Conservation (phyloP, 2,797 vertebrate species). For the Syndactyla subalaris region DNA sequence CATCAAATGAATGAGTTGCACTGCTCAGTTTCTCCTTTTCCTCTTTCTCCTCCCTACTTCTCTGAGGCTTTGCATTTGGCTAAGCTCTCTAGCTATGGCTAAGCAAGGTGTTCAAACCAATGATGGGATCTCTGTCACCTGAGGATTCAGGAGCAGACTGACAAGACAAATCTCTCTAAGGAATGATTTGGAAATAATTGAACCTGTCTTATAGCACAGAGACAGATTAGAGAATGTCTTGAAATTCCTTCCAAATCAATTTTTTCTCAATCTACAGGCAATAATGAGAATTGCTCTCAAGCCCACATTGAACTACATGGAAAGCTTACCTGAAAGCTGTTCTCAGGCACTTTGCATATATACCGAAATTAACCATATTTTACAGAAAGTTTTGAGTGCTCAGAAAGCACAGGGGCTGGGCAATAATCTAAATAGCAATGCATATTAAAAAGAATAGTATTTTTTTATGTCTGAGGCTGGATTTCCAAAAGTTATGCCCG, state of each 20-base stretch:
- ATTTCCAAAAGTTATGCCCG: neutral
- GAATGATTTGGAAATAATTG: constrained; percentile 19
- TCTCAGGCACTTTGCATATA: neutral
- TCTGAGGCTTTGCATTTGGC: neutral
- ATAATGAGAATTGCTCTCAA: constrained; percentile 10
- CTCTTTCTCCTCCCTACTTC: neutral
- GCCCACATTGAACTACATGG: neutral
- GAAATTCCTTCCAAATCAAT: constrained; percentile 12
- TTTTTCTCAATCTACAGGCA: constrained; percentile 9
- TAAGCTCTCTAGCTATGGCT: neutral
- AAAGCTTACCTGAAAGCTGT: neutral
- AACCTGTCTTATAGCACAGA: neutral
- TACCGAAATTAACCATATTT: neutral
- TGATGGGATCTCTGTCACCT: neutral
- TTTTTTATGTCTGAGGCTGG: neutral
- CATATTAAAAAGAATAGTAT: neutral
- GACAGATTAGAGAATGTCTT: neutral
- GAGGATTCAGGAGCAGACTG: neutral
- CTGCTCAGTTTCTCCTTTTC: neutral
- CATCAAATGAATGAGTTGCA: neutral
- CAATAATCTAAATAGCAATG: neutral
- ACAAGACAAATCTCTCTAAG: constrained; percentile 5
- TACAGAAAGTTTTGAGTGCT: neutral
- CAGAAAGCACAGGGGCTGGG: neutral
- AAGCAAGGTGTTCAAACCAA: neutral